Percentiles rank a stretch among this genome's conserved stretches.
These are phyloP conservation scores for Cataglyphis rosenhaueri DNA, from an alignment of 2,888 invertebrate genomes.

Conservation along the genomic window DNA sequence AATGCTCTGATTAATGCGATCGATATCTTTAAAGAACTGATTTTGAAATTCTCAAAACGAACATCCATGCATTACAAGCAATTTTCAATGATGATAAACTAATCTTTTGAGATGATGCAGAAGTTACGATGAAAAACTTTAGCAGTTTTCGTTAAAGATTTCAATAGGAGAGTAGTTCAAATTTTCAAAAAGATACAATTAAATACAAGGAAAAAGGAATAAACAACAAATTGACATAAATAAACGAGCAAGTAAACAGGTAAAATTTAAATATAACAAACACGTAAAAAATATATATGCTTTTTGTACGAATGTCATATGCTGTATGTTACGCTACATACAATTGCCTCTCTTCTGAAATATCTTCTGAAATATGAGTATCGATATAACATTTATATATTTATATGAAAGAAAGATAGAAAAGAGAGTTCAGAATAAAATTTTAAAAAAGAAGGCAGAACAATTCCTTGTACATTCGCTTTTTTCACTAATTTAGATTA, in stretches of 20 bases:
- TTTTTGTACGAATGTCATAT: background rate
- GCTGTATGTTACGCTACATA: background rate
- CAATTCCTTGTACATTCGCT: background rate
- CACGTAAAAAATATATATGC: background rate
- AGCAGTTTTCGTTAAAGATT: background rate
- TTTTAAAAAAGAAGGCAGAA: background rate
- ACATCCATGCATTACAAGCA: background rate
- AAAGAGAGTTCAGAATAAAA: background rate
- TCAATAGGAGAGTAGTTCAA: background rate
- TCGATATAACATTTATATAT: background rate
- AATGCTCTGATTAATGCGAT: background rate
- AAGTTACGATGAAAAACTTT: background rate
- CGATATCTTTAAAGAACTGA: background rate
- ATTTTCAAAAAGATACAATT: background rate
- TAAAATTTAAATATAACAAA: background rate
- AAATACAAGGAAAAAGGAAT: background rate
- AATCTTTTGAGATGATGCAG: background rate
- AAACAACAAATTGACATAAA: background rate
- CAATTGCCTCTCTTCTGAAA: background rate
- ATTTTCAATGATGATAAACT: background rate
- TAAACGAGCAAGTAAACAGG: background rate
- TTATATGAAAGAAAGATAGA: background rate
- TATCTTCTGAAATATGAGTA: constrained; percentile 1
- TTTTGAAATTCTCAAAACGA: background rate
- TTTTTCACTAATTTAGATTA: background rate